Conservation (phyloP, 2,797 vertebrate species). For the Oryzias sinensis region DNA sequence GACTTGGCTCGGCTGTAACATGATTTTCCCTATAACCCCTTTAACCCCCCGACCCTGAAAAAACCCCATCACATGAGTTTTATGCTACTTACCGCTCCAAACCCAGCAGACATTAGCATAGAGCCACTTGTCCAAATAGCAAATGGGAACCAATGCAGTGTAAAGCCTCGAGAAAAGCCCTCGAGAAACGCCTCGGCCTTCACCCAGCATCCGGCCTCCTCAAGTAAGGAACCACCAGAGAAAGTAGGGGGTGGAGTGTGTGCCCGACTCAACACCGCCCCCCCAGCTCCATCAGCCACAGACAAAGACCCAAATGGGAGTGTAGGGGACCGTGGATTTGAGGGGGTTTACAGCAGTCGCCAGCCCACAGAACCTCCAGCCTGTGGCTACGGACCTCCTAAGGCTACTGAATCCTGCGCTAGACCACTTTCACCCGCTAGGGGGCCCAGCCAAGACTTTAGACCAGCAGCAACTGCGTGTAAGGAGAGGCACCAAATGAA, state of each 20-base stretch:
- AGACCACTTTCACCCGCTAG: slow-evolving; percentile 88
- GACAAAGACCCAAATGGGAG: slow-evolving; percentile 84
- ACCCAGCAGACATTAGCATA: slow-evolving; percentile 90
- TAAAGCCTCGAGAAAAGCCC: slow-evolving; percentile 85
- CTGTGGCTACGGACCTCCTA: slow-evolving; percentile 85
- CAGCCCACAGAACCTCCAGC: slow-evolving; percentile 86
- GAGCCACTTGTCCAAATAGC: slow-evolving; percentile 96
- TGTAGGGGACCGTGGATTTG: slow-evolving; percentile 77
- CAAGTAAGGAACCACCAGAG: slow-evolving; percentile 86
- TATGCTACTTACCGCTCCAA: slow-evolving; percentile 86
- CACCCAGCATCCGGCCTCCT: slow-evolving; percentile 84
- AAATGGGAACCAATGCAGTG: slow-evolving; percentile 94
- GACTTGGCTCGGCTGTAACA: slow-evolving; percentile 32
- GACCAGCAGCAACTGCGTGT: slow-evolving; percentile 93
- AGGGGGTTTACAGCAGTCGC: slow-evolving; percentile 78
- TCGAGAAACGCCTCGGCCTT: slow-evolving; percentile 84
- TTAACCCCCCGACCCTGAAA: slow-evolving; percentile 72
- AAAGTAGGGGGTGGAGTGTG: slow-evolving; percentile 78
- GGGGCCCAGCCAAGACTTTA: slow-evolving; percentile 93
- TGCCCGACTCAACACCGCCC: slow-evolving; percentile 74
- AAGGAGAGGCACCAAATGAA: slow-evolving; percentile 94
- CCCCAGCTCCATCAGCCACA: slow-evolving; percentile 83
- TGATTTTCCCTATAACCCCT: slow-evolving; percentile 38
- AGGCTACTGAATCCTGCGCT: slow-evolving; percentile 94
- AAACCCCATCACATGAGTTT: slow-evolving; percentile 81